These are phyloP conservation scores for Poecilia velifera DNA, from an alignment of 2,797 vertebrate genomes.

Conservation along the genomic window DNA sequence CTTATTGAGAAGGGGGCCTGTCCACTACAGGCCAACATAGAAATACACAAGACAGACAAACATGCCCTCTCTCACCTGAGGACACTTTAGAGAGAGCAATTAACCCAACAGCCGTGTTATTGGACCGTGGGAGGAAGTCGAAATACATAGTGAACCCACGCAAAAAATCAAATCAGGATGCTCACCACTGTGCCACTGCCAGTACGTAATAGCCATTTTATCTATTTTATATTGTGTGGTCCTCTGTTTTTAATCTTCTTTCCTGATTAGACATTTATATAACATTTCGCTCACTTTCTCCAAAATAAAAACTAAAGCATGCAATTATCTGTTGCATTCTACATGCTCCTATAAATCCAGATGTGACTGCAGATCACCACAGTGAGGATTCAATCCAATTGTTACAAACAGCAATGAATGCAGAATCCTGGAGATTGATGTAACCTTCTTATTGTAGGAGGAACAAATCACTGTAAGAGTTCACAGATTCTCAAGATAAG, in stretches of 20 bases:
- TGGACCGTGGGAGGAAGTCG: background rate
- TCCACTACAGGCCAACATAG: background rate
- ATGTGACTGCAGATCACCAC: constrained; percentile 22
- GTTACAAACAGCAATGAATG: constrained; percentile 28
- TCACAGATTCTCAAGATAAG: constrained; percentile 37
- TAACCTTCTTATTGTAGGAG: constrained; percentile 21
- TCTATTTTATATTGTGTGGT: background rate
- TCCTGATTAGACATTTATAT: background rate
- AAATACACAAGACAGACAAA: background rate
- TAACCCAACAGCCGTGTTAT: background rate
- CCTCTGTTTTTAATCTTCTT: background rate
- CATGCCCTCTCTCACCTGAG: background rate
- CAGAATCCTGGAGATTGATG: constrained; percentile 52
- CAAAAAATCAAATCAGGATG: background rate
- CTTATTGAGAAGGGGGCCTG: background rate
- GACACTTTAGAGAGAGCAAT: background rate
- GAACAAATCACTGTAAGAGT: constrained; percentile 15
- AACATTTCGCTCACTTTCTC: background rate
- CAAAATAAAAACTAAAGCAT: background rate
- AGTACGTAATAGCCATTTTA: background rate
- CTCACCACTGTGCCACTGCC: background rate
- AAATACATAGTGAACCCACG: background rate
- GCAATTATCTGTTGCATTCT: constrained; percentile 14
- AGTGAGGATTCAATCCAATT: constrained; percentile 52
- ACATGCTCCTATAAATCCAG: constrained; percentile 12